Conservation (phyloP, 64 coral and sea anemone genomes). For the Montipora cactus region DNA sequence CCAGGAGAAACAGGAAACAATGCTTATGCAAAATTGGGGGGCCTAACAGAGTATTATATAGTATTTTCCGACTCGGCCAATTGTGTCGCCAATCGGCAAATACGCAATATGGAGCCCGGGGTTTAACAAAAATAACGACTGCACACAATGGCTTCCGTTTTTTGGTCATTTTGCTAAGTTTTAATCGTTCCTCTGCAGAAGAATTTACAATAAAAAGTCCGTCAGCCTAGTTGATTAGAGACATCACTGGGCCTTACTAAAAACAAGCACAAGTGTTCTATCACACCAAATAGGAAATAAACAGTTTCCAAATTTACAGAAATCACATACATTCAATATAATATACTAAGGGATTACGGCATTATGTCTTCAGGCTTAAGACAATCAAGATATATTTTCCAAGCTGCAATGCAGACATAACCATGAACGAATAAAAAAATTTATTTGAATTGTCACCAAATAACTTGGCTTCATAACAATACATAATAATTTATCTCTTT, state of each 20-base stretch:
- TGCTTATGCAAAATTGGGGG: too few species aligned
- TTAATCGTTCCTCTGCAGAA: conserved; percentile 63
- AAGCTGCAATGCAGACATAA: conserved; percentile 35
- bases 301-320: conserved; percentile 39
- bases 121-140: background rate
- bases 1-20: too few species aligned
- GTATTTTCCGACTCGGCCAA: too few species aligned
- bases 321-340: conserved; percentile 30
- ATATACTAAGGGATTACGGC: background rate
- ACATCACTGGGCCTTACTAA: conserved; percentile 45
- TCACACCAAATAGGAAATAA: conserved; percentile 7
- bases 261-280: conserved; percentile 35
- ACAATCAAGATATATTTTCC: conserved; percentile 9
- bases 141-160: conserved; percentile 25
- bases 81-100: too few species aligned
- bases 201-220: conserved; percentile 63
- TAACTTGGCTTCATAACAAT: conserved; percentile 47
- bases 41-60: too few species aligned
- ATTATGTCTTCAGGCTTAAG: background rate
- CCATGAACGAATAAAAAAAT: conserved; percentile 59
- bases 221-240: conserved; percentile 36
- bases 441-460: conserved; percentile 47
- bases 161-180: conserved; percentile 60
- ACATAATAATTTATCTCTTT: conserved; percentile 53
- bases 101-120: too few species aligned